A percentile compares a stretch with the other conserved stretches of the same genome.
These are phyloP conservation scores for Sparus aurata DNA, from an alignment of 2,797 vertebrate genomes.

Conservation along the genomic window DNA sequence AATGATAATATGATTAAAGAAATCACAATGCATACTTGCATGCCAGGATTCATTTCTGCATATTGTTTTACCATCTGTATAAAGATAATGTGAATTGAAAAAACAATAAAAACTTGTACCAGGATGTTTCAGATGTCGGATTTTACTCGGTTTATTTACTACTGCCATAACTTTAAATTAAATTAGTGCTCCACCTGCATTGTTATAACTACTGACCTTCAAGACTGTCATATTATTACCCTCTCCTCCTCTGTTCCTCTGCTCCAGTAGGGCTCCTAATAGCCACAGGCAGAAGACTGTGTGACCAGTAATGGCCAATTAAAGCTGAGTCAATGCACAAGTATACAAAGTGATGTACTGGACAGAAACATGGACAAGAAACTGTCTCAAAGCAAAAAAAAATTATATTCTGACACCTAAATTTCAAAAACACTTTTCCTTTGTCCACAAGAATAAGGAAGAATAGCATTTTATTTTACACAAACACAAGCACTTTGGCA, in stretches of 20 bases:
- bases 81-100: slow-evolving; percentile 4
- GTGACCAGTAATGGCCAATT: neutral
- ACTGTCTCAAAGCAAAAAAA: neutral
- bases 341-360: neutral
- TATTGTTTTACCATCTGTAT: slow-evolving; percentile 35
- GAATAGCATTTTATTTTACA: slow-evolving; percentile 38
- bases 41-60: slow-evolving; percentile 5
- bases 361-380: neutral
- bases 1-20: slow-evolving; percentile 15
- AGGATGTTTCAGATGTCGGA: neutral
- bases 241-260: neutral
- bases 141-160: slow-evolving; percentile 7
- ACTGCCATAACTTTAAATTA: neutral
- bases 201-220: slow-evolving; percentile 4
- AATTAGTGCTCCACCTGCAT: neutral
- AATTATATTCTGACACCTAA: neutral
- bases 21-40: slow-evolving; percentile 14
- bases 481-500: slow-evolving; percentile 43
- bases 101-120: neutral
- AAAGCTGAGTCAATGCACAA: neutral
- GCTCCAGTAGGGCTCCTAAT: neutral
- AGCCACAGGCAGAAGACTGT: neutral
- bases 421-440: neutral
- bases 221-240: neutral
- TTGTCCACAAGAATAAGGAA: slow-evolving; percentile 35